A percentile compares a stretch with the other conserved stretches of the same genome.
phyloP scores from a whole-genome alignment of 2,888 invertebrate genomes.

The Blera fallax region DNA sequence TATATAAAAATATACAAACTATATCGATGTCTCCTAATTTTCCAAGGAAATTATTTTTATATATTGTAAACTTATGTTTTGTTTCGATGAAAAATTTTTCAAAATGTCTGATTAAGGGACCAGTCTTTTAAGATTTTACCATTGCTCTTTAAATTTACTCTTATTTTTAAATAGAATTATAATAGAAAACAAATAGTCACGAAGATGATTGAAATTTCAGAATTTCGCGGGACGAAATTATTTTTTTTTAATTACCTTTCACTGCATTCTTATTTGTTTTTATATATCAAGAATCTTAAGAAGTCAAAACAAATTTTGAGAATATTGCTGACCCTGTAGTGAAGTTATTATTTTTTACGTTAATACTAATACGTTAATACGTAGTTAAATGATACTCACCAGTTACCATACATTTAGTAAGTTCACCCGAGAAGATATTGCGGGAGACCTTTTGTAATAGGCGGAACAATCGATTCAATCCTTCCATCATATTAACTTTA shows the following conservation, averaged over 20 bases:
- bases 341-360: too few species aligned
- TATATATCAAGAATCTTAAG: too few species aligned
- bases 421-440: too few species aligned
- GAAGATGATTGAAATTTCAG: neutral
- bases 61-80: slow-evolving; percentile 72
- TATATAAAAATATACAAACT: slow-evolving; percentile 66
- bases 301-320: too few species aligned
- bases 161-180: neutral
- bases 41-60: slow-evolving; percentile 68
- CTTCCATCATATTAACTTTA: too few species aligned
- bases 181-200: neutral
- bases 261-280: too few species aligned
- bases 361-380: too few species aligned
- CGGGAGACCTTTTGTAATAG: too few species aligned
- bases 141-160: slow-evolving; percentile 78
- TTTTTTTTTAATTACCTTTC: neutral
- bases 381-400: too few species aligned
- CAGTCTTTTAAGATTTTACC: slow-evolving; percentile 82
- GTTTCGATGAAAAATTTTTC: slow-evolving; percentile 79
- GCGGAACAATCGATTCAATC: too few species aligned
- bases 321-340: too few species aligned
- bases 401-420: too few species aligned
- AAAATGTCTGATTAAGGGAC: slow-evolving; percentile 83
- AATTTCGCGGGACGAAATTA: slow-evolving; percentile 23
- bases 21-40: slow-evolving; percentile 72